Evolutionary conservation across 2,888 invertebrate species (phyloP).

Genomic region (Malthinus seriepunctatus): DNA sequence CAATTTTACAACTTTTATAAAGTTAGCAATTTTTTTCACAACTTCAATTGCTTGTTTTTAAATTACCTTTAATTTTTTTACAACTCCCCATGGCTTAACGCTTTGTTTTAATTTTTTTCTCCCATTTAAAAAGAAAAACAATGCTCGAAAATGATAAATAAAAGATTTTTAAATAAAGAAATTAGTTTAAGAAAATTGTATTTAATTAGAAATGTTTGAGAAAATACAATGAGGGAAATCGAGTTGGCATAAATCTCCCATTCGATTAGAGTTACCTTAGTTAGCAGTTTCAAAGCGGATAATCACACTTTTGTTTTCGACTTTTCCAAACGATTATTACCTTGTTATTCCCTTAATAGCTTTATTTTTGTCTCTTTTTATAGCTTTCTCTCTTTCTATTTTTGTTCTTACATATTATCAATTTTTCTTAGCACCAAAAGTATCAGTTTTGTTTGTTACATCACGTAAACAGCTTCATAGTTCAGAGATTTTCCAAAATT

Average conservation of each 20-base stretch:
- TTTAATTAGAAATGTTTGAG: conserved; percentile 31
- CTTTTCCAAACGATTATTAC: conserved; percentile 69
- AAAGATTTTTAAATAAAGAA: not conserved
- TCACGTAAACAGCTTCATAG: no score
- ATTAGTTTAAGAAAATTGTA: conserved; percentile 16
- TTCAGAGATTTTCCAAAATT: no score
- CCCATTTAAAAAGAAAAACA: no score
- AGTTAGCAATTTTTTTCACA: no score
- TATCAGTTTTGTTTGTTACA: no score
- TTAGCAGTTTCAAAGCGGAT: conserved; percentile 53
- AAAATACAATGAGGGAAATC: conserved; percentile 37
- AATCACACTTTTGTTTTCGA: conserved; percentile 73
- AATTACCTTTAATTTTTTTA: conserved; percentile 35
- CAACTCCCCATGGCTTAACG: conserved; percentile 16
- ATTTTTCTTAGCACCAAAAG: no score
- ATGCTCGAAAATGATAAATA: no score
- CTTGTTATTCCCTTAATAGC: conserved; percentile 61
- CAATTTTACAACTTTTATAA: no score
- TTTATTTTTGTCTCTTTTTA: conserved; percentile 40
- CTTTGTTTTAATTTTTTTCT: no score
- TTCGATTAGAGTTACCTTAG: conserved; percentile 47
- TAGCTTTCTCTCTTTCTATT: no score
- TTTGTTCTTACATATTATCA: no score
- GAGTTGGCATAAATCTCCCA: conserved; percentile 45
- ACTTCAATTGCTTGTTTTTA: conserved; percentile 20